A percentile compares a stretch with the other conserved stretches of the same genome.
phyloP scores from a whole-genome alignment of 2,888 invertebrate genomes.

The Silvanus unidentatus region DNA sequence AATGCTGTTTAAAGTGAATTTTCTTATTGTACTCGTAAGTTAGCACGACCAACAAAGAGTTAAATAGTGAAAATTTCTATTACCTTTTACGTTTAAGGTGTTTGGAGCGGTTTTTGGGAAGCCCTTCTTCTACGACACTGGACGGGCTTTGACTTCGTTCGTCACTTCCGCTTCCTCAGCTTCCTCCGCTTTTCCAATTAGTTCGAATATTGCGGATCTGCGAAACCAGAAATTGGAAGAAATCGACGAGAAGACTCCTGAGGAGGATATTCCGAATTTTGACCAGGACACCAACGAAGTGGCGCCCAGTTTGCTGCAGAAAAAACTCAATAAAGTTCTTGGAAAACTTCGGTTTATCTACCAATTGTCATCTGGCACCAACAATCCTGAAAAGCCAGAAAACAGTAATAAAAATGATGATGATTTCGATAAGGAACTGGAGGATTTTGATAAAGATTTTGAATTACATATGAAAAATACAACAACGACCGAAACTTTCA shows the following conservation, averaged over 20 bases:
- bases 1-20: neutral
- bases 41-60: neutral
- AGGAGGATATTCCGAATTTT: constrained; percentile 8
- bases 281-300: constrained; percentile 16
- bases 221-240: constrained; percentile 17
- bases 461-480: constrained; percentile 11
- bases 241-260: constrained; percentile 16
- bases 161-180: constrained; percentile 22
- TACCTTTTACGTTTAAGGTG: constrained; percentile 8
- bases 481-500: neutral
- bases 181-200: constrained; percentile 13
- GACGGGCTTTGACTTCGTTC: constrained; percentile 13
- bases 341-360: constrained; percentile 22
- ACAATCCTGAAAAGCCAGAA: constrained; percentile 4
- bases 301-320: constrained; percentile 21
- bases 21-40: neutral
- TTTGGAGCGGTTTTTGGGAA: constrained; percentile 5
- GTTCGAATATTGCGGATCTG: constrained; percentile 23
- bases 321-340: constrained; percentile 26
- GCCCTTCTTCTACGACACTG: constrained; percentile 19
- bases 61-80: neutral
- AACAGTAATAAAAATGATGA: constrained; percentile 6
- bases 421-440: constrained; percentile 17
- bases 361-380: constrained; percentile 6
- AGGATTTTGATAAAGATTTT: constrained; percentile 17